Evolutionary conservation across 1,140 invertebrate species (phyloP).

Genomic region (Orchestia grillus): DNA sequence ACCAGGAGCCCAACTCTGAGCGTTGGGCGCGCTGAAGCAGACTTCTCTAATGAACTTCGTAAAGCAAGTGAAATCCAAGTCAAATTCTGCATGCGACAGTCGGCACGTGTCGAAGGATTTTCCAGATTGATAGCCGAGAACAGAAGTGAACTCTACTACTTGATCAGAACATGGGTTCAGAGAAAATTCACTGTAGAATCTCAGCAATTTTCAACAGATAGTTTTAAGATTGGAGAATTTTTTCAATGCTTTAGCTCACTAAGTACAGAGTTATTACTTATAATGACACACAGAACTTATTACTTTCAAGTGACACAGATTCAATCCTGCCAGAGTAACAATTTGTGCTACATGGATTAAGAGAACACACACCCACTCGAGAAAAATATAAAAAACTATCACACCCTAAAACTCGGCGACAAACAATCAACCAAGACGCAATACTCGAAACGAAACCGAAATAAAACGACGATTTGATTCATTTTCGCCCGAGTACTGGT

Average conservation of each 20-base stretch:
- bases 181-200: neutral
- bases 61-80: neutral
- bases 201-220: neutral
- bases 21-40: too few species aligned
- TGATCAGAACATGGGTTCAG: neutral
- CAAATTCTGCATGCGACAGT: neutral
- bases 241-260: neutral
- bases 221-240: neutral
- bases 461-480: neutral
- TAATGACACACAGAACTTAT: neutral
- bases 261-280: neutral
- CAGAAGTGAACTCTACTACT: neutral
- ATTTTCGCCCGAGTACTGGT: neutral
- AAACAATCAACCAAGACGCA: neutral
- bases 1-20: too few species aligned
- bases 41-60: neutral
- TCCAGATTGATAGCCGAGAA: neutral
- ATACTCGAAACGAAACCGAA: neutral
- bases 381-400: neutral
- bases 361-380: neutral
- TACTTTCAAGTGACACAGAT: neutral
- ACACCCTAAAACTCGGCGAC: neutral
- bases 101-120: neutral
- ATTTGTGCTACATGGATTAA: neutral
- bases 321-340: neutral